phyloP scores from a whole-genome alignment of 2,888 invertebrate species.

The Cerastoderma edule region DNA sequence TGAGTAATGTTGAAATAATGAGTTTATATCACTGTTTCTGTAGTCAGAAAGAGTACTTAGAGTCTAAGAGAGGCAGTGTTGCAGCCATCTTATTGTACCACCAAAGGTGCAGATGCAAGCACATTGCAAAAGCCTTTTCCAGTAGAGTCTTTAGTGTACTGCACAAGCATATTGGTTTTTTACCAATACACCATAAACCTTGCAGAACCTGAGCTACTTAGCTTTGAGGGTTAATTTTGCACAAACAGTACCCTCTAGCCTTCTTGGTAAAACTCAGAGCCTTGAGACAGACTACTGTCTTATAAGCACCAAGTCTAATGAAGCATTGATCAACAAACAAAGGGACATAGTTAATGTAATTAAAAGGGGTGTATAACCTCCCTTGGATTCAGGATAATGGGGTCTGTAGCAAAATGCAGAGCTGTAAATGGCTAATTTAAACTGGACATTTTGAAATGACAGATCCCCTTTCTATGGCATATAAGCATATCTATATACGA shows the following conservation, averaged over 20 bases:
- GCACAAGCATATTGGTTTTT: conserved; percentile 34
- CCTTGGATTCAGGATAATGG: conserved; percentile 4
- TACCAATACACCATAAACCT: conserved; percentile 31
- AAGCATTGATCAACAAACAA: conserved; percentile 17
- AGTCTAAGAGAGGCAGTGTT: not conserved
- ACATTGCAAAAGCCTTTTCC: conserved; percentile 48
- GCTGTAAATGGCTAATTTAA: too few species aligned
- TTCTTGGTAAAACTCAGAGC: not conserved
- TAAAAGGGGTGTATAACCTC: conserved; percentile 8
- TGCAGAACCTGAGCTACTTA: conserved; percentile 1
- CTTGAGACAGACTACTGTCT: not conserved
- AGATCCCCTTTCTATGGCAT: too few species aligned
- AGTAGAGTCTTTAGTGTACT: conserved; percentile 39
- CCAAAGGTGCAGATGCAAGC: conserved; percentile 21
- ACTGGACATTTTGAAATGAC: too few species aligned
- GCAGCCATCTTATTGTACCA: conserved; percentile 10
- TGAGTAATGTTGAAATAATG: conserved; percentile 18
- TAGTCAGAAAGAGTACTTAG: not conserved
- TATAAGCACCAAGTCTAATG: conserved; percentile 3
- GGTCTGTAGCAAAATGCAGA: too few species aligned
- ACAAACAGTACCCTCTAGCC: conserved; percentile 6
- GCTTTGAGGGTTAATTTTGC: conserved; percentile 9
- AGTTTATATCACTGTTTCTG: conserved; percentile 10
- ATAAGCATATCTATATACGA: too few species aligned
- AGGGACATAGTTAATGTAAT: conserved; percentile 23